A percentile compares a stretch with the other conserved stretches of the same genome.
These are phyloP conservation scores for Eulithis testata DNA, from an alignment of 2,888 invertebrate genomes.

Conservation along the genomic window DNA sequence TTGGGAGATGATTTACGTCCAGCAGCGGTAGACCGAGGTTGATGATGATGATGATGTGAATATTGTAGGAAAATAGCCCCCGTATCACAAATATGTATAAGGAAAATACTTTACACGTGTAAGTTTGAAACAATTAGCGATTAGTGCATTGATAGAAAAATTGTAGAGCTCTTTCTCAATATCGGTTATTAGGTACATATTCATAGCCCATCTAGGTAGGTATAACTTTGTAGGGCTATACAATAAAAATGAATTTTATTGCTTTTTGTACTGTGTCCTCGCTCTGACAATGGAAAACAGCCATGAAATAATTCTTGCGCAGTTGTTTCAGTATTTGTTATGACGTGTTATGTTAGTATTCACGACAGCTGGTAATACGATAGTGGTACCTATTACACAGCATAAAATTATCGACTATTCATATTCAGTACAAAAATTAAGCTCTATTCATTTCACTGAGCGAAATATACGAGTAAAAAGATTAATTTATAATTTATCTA, in stretches of 20 bases:
- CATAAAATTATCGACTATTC: background rate
- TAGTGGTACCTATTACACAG: background rate
- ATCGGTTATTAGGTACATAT: too few species aligned
- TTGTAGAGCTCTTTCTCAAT: too few species aligned
- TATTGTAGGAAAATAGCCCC: too few species aligned
- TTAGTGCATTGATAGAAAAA: too few species aligned
- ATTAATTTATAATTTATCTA: too few species aligned
- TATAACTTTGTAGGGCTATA: background rate
- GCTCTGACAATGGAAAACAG: slow-evolving; percentile 15
- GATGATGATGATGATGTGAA: too few species aligned
- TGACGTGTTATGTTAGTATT: slow-evolving; percentile 6
- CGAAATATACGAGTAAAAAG: too few species aligned
- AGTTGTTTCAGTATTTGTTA: slow-evolving; percentile 23
- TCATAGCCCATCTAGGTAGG: background rate
- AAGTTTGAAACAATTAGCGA: background rate
- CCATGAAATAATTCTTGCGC: slow-evolving; percentile 15
- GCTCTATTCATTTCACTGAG: too few species aligned
- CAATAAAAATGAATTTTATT: slow-evolving; percentile 4
- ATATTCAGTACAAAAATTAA: too few species aligned
- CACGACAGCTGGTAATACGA: background rate
- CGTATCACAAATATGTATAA: too few species aligned
- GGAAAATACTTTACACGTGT: background rate
- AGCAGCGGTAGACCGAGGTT: too few species aligned
- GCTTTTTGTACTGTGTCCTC: background rate
- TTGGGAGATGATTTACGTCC: too few species aligned